Evolutionary conservation across 64 coral and sea anemone genomes (phyloP), one percentile per base, ranked within the genome.

Genomic region (Acropora tenuis): DNA sequence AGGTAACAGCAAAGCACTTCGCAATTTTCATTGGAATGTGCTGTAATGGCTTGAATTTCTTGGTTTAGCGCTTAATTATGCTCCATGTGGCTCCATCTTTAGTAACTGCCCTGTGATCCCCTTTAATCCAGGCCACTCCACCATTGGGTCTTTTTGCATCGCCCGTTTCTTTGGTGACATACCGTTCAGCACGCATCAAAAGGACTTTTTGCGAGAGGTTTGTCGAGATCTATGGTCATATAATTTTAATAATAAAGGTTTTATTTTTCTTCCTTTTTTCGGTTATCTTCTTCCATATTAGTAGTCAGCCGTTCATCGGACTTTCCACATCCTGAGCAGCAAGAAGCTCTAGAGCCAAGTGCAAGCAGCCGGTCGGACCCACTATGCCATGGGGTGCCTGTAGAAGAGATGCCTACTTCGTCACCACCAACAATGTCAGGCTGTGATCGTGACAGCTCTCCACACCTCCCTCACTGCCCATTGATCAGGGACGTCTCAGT

Each of bases 381-480:
- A 53, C 49, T 30, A 30, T 30, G 30, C n/a, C 30, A 43, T 30
- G 42, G 42, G 41, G 78, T 41, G 10, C 11, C 50, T 3, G 18
- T 40, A 13, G 19, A 41, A 8, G 52, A 45, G 43, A 67, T 15
- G 12, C 42, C 59, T 16, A 45, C 12, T 3, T 8, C 41, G 7
- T 43, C 59, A 13, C 12, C 80, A 46, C 47, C 59, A 16, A 17
- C 41, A 44, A 11, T 60, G 4, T 5, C 41, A 42, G 7, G 13
- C 6, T 43, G 41, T 47, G 11, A 68, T 18, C 80, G 42, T 84
- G 43, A 7, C 1, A 17, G 60, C 30, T 53, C 75, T 79, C 77
- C 42, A 12, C 95, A 96, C 66, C 73, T 77, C 11, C 53, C 76
- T 17, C 19, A 80, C 46, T 96, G 95, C 80, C 92, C 88, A 8